Percentiles rank a stretch among this genome's conserved stretches.
phyloP scores from a whole-genome alignment of 2,113 vertebrate genomes.

The Oenanthe oenanthe region DNA sequence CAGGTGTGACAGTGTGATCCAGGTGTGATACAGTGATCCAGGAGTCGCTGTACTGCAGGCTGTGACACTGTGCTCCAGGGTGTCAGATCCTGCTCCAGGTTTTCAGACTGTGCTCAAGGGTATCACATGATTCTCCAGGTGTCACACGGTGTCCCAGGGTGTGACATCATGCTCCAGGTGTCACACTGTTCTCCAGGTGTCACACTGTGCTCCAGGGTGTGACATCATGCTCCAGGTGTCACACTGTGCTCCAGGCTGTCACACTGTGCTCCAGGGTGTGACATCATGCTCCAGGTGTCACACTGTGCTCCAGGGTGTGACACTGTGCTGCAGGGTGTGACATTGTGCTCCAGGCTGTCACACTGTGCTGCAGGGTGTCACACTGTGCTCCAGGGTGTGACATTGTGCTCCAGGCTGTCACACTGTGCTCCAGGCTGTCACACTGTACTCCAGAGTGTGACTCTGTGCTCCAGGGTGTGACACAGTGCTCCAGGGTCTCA shows the following conservation, averaged over 20 bases:
- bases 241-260: background rate
- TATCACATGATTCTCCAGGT: no score
- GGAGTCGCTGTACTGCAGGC: no score
- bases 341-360: background rate
- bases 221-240: background rate
- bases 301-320: background rate
- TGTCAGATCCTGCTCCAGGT: no score
- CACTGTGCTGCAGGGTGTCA: background rate
- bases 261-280: no score
- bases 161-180: no score
- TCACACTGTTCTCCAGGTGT: no score
- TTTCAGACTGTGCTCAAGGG: no score
- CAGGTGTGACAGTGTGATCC: background rate
- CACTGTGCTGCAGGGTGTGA: background rate
- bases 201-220: background rate
- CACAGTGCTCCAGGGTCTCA: background rate
- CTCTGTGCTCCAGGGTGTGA: background rate
- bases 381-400: rapidly evolving
- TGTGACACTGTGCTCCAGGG: background rate
- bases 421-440: background rate
- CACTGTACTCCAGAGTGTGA: rapidly evolving
- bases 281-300: background rate
- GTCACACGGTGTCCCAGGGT: no score
- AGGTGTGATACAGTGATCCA: background rate
- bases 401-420: background rate